A percentile compares a stretch with the other conserved stretches of the same genome.
Evolutionary conservation across 2,113 vertebrate genomes (phyloP).

Genomic region (Antigone vipio): DNA sequence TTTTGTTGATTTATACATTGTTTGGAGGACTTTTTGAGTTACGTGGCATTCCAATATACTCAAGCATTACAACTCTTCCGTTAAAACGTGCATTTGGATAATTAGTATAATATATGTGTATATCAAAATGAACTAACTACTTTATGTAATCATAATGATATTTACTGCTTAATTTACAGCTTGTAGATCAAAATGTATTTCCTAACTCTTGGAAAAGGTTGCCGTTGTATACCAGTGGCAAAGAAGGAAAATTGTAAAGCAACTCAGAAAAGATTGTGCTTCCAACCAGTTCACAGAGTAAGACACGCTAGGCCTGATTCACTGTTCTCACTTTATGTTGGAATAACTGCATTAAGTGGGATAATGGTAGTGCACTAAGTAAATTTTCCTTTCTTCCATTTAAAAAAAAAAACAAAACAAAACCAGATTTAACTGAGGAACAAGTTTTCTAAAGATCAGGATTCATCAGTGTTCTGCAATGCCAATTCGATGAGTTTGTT

Average conservation of each 20-base stretch:
- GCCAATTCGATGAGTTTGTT: not conserved
- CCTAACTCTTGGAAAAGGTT: constrained; percentile 8
- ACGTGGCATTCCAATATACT: not conserved
- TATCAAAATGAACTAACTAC: constrained; percentile 31
- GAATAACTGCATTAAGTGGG: not conserved
- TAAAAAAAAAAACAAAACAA: not conserved
- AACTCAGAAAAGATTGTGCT: not conserved
- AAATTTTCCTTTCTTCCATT: not conserved
- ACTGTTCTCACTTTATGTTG: not conserved
- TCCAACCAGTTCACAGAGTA: constrained; percentile 6
- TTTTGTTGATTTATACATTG: not conserved
- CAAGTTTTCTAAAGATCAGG: not conserved
- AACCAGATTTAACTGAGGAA: not conserved
- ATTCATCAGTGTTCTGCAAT: not conserved
- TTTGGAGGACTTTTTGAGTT: not conserved
- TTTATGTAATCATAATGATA: constrained; percentile 17
- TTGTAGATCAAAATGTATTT: constrained; percentile 26
- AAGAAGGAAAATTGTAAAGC: not conserved
- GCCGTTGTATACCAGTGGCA: not conserved
- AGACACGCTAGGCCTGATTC: not conserved
- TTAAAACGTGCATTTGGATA: not conserved
- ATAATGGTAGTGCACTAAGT: not conserved
- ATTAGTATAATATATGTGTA: not conserved
- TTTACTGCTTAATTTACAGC: constrained; percentile 28
- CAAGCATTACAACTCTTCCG: not conserved